Base-by-base conservation (phyloP, 2,888 invertebrate genomes). In the Philopedon plagiatum region DNA sequence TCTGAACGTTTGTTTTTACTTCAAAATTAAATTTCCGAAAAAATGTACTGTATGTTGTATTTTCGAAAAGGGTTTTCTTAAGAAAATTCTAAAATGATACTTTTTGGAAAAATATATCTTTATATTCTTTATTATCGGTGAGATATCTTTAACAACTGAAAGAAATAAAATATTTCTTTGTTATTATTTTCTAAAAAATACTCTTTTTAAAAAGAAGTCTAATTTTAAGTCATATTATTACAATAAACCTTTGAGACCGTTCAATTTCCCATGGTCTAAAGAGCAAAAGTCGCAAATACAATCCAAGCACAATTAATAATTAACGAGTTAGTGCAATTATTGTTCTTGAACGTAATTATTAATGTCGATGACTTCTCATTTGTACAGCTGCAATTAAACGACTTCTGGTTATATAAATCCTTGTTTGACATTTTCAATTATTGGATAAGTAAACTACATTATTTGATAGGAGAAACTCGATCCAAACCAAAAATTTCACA, bases 361-460 rank as follows among this genome's bases (percentile, higher is more conserved):
- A 5, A 15, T 18, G 41, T 9, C 1, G 18, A 18, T 18, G 41
- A 18, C 41, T 18, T 18, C 18, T 15, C 7, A 41, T 41, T 41
- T 41, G 18, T 5, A 15, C 2, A 15, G 41, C 15, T 18, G n/a
- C 41, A 41, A 15, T 41, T 5, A 41, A 41, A 41, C 2, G 34
- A 34, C 4, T n/a, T 41, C 7, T 46, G 19, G 44, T 21, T 46
- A 46, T 11, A 21, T 46, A 46, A 46, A 46, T 46, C 44, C 19
- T 11, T 46, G 8, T 46, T 46, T 46, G 44, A 46, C 44, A 21
- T 46, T 46, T 46, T 4, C 44, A 46, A 46, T 46, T 9, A 46
- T 21, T 15, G 21, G 3, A 46, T 2, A 5, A 15, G 2, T 41
- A 41, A 41, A 18, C 8, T 41, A 41, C 11, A 21, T 1, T 7